Base-by-base conservation (phyloP, 2,113 vertebrate genomes). In the Vimba vimba region DNA sequence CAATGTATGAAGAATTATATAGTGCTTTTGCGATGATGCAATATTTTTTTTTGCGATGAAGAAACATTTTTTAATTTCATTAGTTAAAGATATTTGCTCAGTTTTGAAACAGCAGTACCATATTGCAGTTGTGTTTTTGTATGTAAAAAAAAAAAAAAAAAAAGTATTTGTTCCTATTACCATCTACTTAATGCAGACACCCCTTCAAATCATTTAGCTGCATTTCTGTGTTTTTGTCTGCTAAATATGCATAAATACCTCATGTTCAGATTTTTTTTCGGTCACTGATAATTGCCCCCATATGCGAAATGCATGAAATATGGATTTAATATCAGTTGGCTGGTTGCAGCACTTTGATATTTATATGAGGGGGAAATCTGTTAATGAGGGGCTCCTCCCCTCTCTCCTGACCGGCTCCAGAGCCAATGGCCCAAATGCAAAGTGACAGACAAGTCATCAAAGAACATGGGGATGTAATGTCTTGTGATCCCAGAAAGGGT, bases 361-460 rank as follows among this genome's bases (percentile, higher is more conserved):
- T 83, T 86, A 75, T 74, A 86, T 36, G 68, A 13, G 84, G 71
- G 83, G 81, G 60, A 57, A 27, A 78, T 27, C 59, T 74, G 79
- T 60, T 95, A 94, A 94, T 94, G 91, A 95, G 92, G 86, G 89
- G 85, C 87, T 90, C 83, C 87, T 88, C 79, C 79, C 47, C 90
- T 89, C 83, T 89, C 85, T 87, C 52, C 88, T 90, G 87, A 89
- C 88, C 82, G 80, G 75, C 69, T 43, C 83, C 86, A 85, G 75
- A 86, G 86, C 89, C 83, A 85, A 68, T 92, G 88, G 88, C 90
- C 91, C 89, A 92, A 94, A 93, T 91, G 89, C 86, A 92, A 89
- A 87, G 85, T 91, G 93, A 93, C 93, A 92, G 89, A 88, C 88
- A 84, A 85, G 91, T 89, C 92, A 93, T 90, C 85, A 83, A 82